Conservation (phyloP, 1,140 invertebrate species). For the Lepidurus packardi region DNA sequence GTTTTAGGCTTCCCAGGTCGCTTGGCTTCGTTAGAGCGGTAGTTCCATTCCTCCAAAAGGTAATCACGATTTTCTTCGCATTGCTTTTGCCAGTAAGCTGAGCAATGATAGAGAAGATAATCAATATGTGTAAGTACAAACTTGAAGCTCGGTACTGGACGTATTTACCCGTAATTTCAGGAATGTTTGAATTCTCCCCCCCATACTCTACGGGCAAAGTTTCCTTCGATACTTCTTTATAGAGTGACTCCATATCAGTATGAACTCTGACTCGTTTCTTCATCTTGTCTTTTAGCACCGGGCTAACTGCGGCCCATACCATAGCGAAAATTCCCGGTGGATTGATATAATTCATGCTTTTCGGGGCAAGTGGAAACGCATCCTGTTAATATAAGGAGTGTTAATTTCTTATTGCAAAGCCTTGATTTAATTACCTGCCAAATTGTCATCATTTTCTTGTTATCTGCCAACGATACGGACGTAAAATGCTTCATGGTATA, state of each 20-base stretch:
- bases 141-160: background rate
- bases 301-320: slow-evolving; percentile 73
- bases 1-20: slow-evolving; percentile 54
- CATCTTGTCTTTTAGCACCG: slow-evolving; percentile 79
- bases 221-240: slow-evolving; percentile 67
- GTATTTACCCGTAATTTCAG: slow-evolving; percentile 59
- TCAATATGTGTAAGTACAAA: background rate
- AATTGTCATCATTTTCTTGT: background rate
- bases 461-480: background rate
- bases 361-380: slow-evolving; percentile 76
- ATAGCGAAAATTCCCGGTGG: slow-evolving; percentile 71
- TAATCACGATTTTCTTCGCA: slow-evolving; percentile 27
- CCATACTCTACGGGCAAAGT: slow-evolving; percentile 74
- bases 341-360: slow-evolving; percentile 79
- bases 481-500: background rate
- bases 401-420: background rate
- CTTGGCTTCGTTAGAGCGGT: slow-evolving; percentile 47
- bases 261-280: slow-evolving; percentile 56
- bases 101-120: background rate
- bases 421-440: background rate
- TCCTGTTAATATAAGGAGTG: slow-evolving; percentile 50
- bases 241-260: slow-evolving; percentile 60
- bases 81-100: slow-evolving; percentile 33
- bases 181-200: slow-evolving; percentile 61
- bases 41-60: slow-evolving; percentile 31